Conservation (phyloP, 2,797 vertebrate species). For the Bufotes viridis region DNA sequence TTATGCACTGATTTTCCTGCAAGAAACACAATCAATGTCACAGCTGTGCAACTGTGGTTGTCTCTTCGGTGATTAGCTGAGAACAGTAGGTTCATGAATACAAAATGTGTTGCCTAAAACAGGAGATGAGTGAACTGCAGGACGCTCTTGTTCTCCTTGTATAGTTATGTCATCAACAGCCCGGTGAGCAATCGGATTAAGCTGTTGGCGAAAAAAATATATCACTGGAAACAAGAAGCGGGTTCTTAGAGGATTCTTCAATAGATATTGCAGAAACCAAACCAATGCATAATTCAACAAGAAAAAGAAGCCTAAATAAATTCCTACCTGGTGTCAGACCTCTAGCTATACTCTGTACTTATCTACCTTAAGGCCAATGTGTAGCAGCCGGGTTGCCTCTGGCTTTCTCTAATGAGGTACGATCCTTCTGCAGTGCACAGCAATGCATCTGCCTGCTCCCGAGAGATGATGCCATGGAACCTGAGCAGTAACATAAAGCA, state of each 20-base stretch:
- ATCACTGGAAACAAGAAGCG: neutral
- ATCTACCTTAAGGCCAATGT: slow-evolving; percentile 92
- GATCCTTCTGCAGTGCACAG: slow-evolving; percentile 87
- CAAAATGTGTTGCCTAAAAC: neutral
- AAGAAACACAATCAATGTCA: too few relatives aligned
- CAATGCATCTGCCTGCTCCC: slow-evolving; percentile 91
- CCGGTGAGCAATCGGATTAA: neutral
- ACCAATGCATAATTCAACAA: neutral
- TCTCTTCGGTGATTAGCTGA: neutral
- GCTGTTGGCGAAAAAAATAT: neutral
- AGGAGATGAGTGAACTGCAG: neutral
- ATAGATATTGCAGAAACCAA: neutral
- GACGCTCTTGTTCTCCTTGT: neutral
- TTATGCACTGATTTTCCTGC: too few relatives aligned
- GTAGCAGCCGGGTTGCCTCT: slow-evolving; percentile 92
- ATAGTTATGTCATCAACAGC: neutral
- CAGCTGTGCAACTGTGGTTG: neutral
- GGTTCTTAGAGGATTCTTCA: neutral
- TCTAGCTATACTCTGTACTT: neutral
- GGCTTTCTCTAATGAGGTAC: slow-evolving; percentile 97
- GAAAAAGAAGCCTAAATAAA: neutral
- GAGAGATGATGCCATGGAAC: slow-evolving; percentile 93
- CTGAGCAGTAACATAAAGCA: slow-evolving; percentile 70
- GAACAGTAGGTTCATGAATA: neutral
- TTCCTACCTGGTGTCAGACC: neutral